Percentiles rank a stretch among this genome's conserved stretches.
Evolutionary conservation across 2,797 vertebrate genomes (phyloP).

Genomic region (Emydoidea blandingii): DNA sequence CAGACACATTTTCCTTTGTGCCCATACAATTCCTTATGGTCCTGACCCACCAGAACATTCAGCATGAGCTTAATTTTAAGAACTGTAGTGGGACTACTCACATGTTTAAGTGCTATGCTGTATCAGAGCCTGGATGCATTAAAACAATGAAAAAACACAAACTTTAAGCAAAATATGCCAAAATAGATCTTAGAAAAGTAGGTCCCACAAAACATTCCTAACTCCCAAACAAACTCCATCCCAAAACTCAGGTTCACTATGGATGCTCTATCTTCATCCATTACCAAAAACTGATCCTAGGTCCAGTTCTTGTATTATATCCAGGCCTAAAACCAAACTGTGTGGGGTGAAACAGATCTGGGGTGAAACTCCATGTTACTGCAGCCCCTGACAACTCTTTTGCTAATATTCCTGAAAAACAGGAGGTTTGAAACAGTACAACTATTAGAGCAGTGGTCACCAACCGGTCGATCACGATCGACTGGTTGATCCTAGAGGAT

Average conservation of each 20-base stretch:
- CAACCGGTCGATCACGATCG: too few species aligned
- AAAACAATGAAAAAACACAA: background rate
- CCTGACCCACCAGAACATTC: background rate
- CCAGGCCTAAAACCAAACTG: conserved; percentile 9
- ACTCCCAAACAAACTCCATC: background rate
- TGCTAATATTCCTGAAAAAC: background rate
- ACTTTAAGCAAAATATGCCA: conserved; percentile 17
- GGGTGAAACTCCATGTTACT: background rate
- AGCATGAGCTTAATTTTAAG: background rate
- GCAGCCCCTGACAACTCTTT: background rate
- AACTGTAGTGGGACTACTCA: background rate
- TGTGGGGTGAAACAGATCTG: background rate
- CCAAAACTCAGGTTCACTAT: background rate
- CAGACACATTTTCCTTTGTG: background rate
- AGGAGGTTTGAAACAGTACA: background rate
- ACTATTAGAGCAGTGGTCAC: background rate
- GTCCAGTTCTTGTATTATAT: background rate
- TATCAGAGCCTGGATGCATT: conserved; percentile 2
- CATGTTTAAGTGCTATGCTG: background rate
- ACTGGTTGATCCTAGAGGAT: too few species aligned
- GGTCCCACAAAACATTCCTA: background rate
- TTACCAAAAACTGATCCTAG: background rate
- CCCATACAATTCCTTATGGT: background rate
- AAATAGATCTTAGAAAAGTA: conserved; percentile 11
- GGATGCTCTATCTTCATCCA: background rate